phyloP scores from a whole-genome alignment of 2,888 invertebrate species.

The Drosophila diplacantha region DNA sequence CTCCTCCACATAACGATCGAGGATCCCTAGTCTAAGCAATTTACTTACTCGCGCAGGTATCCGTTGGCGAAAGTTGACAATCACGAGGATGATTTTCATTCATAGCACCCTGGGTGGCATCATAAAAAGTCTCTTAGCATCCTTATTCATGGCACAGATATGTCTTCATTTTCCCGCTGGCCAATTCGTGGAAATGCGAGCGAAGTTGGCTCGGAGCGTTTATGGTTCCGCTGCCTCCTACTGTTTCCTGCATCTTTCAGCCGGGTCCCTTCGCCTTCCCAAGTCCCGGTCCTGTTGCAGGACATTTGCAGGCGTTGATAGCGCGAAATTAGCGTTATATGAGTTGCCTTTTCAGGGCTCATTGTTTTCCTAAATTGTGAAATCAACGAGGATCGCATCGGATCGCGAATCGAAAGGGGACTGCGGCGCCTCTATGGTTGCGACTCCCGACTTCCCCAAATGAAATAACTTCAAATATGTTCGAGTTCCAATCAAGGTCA shows the following conservation, averaged over 20 bases:
- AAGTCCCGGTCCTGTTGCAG: slow-evolving; percentile 21
- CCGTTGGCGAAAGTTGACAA: slow-evolving; percentile 31
- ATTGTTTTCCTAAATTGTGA: slow-evolving; percentile 59
- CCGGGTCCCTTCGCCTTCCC: slow-evolving; percentile 1
- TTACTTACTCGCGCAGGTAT: slow-evolving; percentile 42
- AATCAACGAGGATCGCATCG: slow-evolving; percentile 51
- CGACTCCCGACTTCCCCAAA: neutral
- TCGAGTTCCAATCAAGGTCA: slow-evolving; percentile 36
- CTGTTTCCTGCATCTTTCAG: slow-evolving; percentile 41
- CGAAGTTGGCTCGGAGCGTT: slow-evolving; percentile 43
- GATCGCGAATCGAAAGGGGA: slow-evolving; percentile 1
- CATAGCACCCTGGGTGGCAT: slow-evolving; percentile 69
- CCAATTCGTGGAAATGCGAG: slow-evolving; percentile 56
- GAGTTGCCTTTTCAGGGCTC: slow-evolving; percentile 55
- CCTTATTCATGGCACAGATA: slow-evolving; percentile 58
- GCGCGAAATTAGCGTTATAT: slow-evolving; percentile 69
- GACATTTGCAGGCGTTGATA: slow-evolving; percentile 53
- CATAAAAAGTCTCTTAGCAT: slow-evolving; percentile 74
- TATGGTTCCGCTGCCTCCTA: slow-evolving; percentile 61
- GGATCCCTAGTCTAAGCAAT: slow-evolving; percentile 7
- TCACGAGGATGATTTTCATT: slow-evolving; percentile 57
- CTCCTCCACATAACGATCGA: neutral
- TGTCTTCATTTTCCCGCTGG: slow-evolving; percentile 36
- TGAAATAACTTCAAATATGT: neutral
- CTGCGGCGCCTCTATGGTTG: neutral